phyloP scores from a whole-genome alignment of 2,797 vertebrate species.

The Bucorvus abyssinicus region DNA sequence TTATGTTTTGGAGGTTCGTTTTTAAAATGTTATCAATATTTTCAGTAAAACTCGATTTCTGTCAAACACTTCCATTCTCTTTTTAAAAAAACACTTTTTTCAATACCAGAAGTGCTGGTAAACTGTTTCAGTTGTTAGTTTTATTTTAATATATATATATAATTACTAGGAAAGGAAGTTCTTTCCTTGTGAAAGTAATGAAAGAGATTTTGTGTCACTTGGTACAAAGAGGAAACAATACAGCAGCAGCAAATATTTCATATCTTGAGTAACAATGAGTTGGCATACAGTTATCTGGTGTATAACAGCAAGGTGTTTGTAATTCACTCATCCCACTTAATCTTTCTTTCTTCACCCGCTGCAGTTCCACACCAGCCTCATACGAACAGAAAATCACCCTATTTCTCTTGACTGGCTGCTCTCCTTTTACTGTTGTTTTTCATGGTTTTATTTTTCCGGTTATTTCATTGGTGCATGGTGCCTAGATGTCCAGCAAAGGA shows the following conservation, averaged over 20 bases:
- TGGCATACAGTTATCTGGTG: rapidly evolving
- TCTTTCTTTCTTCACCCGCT: not conserved
- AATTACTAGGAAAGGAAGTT: not conserved
- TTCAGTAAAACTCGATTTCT: not conserved
- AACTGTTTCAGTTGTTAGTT: not conserved
- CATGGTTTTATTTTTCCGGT: not conserved
- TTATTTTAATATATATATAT: not conserved
- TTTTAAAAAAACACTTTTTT: not conserved
- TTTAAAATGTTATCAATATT: not conserved
- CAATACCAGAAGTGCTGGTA: not conserved
- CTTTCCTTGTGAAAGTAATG: not conserved
- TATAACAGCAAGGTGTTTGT: not conserved
- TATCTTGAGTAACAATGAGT: not conserved
- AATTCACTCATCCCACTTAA: not conserved
- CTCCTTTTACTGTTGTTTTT: not conserved
- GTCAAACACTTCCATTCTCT: not conserved
- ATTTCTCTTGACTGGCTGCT: not conserved
- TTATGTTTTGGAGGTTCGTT: not conserved
- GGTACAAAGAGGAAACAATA: not conserved
- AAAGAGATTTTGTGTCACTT: not conserved
- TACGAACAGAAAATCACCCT: not conserved
- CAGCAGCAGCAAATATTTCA: not conserved
- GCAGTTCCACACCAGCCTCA: not conserved
- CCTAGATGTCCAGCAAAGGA: not conserved
- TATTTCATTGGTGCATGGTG: not conserved